A percentile compares a stretch with the other conserved stretches of the same genome.
Conservation (phyloP, 2,888 invertebrate genomes). For the Bugulina stolonifera region DNA sequence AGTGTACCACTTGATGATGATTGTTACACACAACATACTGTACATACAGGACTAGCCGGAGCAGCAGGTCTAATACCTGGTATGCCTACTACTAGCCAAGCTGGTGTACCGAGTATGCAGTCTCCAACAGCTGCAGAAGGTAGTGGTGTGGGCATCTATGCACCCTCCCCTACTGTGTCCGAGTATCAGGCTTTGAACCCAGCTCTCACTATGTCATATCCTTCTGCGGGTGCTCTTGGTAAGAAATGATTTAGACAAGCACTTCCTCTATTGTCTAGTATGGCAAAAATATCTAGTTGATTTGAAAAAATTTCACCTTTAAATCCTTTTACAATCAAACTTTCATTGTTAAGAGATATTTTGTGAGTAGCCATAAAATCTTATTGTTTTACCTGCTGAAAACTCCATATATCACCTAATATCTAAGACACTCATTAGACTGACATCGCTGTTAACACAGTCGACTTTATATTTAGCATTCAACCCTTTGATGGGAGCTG, state of each 20-base stretch:
- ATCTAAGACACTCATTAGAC: too few species aligned
- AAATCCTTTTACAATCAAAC: too few species aligned
- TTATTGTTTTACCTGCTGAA: too few species aligned
- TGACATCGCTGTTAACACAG: too few species aligned
- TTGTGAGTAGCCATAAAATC: too few species aligned
- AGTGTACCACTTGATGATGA: too few species aligned
- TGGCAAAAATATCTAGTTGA: too few species aligned
- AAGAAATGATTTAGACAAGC: too few species aligned
- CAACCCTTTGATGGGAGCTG: constrained; percentile 13
- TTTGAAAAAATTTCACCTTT: too few species aligned
- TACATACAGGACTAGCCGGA: background rate
- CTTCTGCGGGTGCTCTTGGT: background rate
- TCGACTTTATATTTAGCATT: background rate
- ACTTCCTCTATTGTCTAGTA: too few species aligned
- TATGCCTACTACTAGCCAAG: background rate
- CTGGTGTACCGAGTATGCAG: background rate
- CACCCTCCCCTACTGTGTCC: constrained; percentile 1
- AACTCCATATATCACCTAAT: too few species aligned
- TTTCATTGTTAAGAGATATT: too few species aligned
- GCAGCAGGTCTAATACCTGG: background rate
- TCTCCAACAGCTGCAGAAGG: background rate
- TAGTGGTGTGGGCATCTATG: constrained; percentile 9
- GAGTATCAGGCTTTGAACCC: background rate
- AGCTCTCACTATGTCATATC: constrained; percentile 13
- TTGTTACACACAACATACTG: background rate